Conservation (phyloP, 1,140 invertebrate species). For the Sycophaga agraensis region DNA sequence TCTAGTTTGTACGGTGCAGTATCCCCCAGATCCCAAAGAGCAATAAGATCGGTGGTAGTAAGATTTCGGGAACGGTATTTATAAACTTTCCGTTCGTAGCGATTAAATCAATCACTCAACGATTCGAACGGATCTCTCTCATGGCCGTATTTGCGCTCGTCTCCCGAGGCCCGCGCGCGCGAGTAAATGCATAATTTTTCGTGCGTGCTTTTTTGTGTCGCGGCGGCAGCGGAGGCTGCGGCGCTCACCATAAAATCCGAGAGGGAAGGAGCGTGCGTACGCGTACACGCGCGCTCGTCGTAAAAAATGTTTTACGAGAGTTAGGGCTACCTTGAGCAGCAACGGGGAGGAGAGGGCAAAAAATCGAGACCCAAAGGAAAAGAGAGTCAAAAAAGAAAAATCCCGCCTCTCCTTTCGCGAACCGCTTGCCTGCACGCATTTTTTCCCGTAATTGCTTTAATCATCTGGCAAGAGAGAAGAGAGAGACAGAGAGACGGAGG, state of each 20-base stretch:
- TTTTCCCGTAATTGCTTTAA: constrained; percentile 27
- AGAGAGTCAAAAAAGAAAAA: not conserved
- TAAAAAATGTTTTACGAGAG: constrained; percentile 23
- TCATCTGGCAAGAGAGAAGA: not conserved
- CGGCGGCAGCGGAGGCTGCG: not conserved
- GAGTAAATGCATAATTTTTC: constrained; percentile 22
- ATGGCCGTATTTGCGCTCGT: no score
- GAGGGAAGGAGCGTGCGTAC: not conserved
- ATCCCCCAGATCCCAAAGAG: no score
- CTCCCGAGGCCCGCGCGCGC: not conserved
- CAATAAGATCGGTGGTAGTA: no score
- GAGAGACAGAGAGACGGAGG: not conserved
- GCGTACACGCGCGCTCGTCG: constrained; percentile 1
- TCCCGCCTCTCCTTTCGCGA: constrained; percentile 9
- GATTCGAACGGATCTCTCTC: not conserved
- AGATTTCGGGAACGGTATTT: not conserved
- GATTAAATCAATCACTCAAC: constrained; percentile 17
- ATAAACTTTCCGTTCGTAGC: not conserved
- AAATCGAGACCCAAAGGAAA: not conserved
- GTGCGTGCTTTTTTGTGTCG: constrained; percentile 3
- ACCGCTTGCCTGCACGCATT: constrained; percentile 13
- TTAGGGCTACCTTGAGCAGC: constrained; percentile 11
- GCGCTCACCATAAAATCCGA: constrained; percentile 6
- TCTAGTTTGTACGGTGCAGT: no score
- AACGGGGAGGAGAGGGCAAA: not conserved